Conservation (phyloP, 2,113 vertebrate genomes). For the Dryoscopus gambensis region DNA sequence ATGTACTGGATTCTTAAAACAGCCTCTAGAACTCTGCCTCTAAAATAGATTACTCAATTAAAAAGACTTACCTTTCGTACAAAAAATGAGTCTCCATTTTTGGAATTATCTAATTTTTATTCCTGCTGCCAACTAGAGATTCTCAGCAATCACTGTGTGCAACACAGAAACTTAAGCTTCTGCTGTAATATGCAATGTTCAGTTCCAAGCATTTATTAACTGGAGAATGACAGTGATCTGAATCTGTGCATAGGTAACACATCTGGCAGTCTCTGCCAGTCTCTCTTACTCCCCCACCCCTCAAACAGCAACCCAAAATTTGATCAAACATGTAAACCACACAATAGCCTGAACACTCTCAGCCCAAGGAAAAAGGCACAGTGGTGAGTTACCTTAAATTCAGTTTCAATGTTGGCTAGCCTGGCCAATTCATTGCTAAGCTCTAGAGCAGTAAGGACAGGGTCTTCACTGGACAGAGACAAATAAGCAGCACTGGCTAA, state of each 20-base stretch:
- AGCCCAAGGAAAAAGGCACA: neutral
- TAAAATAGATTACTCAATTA: neutral
- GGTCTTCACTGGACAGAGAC: slow-evolving; percentile 93
- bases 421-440: slow-evolving; percentile 96
- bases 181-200: neutral
- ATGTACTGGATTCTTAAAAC: neutral
- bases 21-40: neutral
- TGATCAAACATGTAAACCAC: neutral
- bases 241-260: neutral
- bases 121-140: neutral
- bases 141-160: neutral
- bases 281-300: neutral
- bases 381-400: slow-evolving; percentile 91
- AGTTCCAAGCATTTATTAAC: neutral
- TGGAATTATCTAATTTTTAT: neutral
- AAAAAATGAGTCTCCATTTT: neutral
- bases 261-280: neutral
- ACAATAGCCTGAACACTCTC: neutral
- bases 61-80: slow-evolving; percentile 1
- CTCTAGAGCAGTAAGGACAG: slow-evolving; percentile 91
- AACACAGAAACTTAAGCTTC: neutral
- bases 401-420: slow-evolving; percentile 97
- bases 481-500: slow-evolving; percentile 94
- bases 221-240: neutral
- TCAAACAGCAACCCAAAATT: neutral